A percentile compares a stretch with the other conserved stretches of the same genome.
Conservation (phyloP, 2,888 invertebrate species). For the Lasiommata megera region DNA sequence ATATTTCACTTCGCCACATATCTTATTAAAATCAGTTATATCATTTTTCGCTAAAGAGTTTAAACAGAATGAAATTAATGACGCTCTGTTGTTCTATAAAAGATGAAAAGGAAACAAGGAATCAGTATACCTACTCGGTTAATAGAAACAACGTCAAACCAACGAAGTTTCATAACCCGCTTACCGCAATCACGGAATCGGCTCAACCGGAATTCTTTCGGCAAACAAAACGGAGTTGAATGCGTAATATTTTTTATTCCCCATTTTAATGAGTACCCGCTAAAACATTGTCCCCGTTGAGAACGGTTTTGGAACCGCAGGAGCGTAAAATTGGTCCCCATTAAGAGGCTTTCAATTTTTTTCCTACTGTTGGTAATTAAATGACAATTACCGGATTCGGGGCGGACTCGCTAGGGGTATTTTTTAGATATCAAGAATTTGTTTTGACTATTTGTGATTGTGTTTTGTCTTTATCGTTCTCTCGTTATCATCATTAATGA, state of each 20-base stretch:
- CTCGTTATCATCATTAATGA: no score
- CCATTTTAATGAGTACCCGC: constrained; percentile 35
- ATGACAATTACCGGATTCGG: constrained; percentile 68
- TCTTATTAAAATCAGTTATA: no score
- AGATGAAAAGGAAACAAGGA: neutral
- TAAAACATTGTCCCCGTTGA: constrained; percentile 40
- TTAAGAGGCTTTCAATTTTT: constrained; percentile 54
- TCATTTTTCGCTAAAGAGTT: no score
- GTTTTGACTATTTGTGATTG: no score
- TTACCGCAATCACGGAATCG: constrained; percentile 5
- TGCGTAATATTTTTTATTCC: constrained; percentile 27
- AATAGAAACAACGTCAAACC: neutral
- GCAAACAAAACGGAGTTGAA: constrained; percentile 11
- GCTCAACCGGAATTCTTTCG: constrained; percentile 9
- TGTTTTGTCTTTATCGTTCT: no score
- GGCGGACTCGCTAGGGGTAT: constrained; percentile 10
- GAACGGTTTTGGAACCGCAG: constrained; percentile 36
- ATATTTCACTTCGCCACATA: no score
- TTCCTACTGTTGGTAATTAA: constrained; percentile 62
- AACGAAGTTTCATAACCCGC: neutral
- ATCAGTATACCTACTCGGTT: no score
- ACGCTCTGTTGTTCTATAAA: neutral
- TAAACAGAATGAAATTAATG: no score
- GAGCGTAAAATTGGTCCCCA: constrained; percentile 47
- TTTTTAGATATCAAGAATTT: neutral